Evolutionary conservation across 2,888 invertebrate genomes (phyloP).

Genomic region (Rhimphoctona megacephalus): DNA sequence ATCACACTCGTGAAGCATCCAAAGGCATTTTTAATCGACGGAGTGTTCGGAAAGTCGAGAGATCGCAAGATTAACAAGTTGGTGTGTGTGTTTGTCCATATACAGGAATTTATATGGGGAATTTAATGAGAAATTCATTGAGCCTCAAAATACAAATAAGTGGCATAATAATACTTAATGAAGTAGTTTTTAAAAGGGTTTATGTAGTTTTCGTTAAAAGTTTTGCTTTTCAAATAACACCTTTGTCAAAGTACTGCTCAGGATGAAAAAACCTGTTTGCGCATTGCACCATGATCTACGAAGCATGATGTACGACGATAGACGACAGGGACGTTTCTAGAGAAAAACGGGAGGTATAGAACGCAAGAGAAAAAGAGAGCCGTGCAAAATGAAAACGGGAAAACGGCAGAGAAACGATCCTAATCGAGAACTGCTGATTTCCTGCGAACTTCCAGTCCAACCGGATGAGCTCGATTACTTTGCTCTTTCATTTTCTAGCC

Average conservation of each 20-base stretch:
- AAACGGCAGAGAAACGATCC: constrained; percentile 53
- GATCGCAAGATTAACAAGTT: neutral
- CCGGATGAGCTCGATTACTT: constrained; percentile 60
- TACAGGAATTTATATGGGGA: neutral
- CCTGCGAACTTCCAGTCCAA: constrained; percentile 33
- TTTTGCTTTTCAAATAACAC: neutral
- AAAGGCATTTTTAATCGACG: constrained; percentile 32
- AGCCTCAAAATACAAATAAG: no score
- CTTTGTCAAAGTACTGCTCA: neutral
- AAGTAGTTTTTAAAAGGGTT: neutral
- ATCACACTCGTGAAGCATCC: constrained; percentile 23
- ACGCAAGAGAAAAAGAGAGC: neutral
- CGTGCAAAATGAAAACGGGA: constrained; percentile 52
- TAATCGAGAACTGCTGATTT: constrained; percentile 62
- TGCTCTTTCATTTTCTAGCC: constrained; percentile 21
- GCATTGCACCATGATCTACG: constrained; percentile 30
- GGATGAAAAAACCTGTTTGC: neutral
- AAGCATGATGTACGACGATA: constrained; percentile 10
- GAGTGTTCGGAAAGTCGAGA: neutral
- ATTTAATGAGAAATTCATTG: no score
- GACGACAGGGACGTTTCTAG: constrained; percentile 32
- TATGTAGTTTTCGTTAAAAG: neutral
- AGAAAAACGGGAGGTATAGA: constrained; percentile 7
- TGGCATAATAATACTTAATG: neutral
- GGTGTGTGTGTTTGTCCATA: neutral